Evolutionary conservation across 2,888 invertebrate species (phyloP), one percentile per base, ranked within the genome.

Genomic region (Noctua janthina): DNA sequence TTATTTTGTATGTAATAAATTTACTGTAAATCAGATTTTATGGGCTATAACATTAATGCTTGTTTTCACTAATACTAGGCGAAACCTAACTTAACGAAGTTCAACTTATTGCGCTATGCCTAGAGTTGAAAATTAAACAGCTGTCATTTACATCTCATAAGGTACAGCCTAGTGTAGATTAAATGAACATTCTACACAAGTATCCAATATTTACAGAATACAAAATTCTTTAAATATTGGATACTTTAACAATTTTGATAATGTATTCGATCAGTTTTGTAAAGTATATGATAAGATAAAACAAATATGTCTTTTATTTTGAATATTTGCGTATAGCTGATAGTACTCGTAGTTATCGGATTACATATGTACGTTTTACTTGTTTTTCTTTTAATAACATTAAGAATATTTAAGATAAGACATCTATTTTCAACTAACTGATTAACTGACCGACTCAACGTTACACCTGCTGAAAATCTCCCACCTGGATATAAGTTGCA

Each of bases 241-340:
- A 64, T 51, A 39, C 6, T n/a, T 15, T 20, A 75, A 49, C 15
- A 29, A 20, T 70, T 46, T 66, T 69, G 10, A 54, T 70, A 66
- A 62, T 82, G 54, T 84, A 51, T 43, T 75, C 59, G 73, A 74
- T 54, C 2, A 64, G 35, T 49, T 29, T 69, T 76, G 49, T 73
- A 73, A 79, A 79, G 35, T 76, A 82, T 8, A 67, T 15, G 78
- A 82, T 85, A 82, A 82, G 84, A 86, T 75, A n/a, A 78, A 64
- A 35, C n/a, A 49, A 67, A 59, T n/a, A 35, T 68, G 67, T 43
- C 8, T 84, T 83, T 81, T 68, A 67, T 74, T 79, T 79, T 67
- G 7, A 49, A 23, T 56, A 39, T 73, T 49, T 49, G 10, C 29
- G 7, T 66, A 17, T 7, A 23, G 13, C 29, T 10, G 68, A 54